These are phyloP conservation scores for Frankliniella fusca DNA, from an alignment of 2,888 invertebrate species.

Conservation along the genomic window DNA sequence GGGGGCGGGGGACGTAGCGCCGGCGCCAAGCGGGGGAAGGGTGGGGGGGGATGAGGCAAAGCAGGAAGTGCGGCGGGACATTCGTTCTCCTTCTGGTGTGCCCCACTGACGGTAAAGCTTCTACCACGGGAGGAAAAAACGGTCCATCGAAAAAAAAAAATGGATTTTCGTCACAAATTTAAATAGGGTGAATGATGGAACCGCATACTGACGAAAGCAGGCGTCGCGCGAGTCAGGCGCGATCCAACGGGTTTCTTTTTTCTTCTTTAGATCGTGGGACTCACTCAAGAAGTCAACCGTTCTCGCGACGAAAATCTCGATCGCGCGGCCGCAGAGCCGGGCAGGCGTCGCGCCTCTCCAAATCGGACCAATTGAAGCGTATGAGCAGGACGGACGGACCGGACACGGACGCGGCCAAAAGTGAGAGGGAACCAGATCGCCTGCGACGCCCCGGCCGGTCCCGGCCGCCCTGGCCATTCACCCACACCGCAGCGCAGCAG, in stretches of 20 bases:
- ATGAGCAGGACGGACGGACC: neutral
- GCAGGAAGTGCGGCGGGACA: constrained; percentile 29
- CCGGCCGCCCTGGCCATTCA: neutral
- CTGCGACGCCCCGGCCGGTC: neutral
- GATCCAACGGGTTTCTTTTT: neutral
- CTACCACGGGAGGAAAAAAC: no score
- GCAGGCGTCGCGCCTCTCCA: neutral
- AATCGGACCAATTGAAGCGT: neutral
- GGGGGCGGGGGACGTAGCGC: constrained; percentile 29
- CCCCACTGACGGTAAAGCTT: no score
- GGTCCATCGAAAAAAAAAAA: no score
- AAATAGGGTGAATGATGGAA: neutral
- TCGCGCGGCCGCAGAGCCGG: no score
- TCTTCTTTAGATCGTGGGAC: no score
- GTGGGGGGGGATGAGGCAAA: constrained; percentile 28
- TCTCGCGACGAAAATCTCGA: no score
- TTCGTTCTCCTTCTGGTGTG: neutral
- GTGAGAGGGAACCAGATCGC: no score
- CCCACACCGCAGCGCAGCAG: no score
- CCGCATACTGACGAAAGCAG: neutral
- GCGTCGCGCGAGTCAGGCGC: neutral
- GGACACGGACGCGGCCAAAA: neutral
- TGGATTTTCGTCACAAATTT: no score
- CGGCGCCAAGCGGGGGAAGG: constrained; percentile 30
- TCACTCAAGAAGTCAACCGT: no score